phyloP scores from a whole-genome alignment of 2,797 vertebrate genomes.

The Sebastolobus altivelis region DNA sequence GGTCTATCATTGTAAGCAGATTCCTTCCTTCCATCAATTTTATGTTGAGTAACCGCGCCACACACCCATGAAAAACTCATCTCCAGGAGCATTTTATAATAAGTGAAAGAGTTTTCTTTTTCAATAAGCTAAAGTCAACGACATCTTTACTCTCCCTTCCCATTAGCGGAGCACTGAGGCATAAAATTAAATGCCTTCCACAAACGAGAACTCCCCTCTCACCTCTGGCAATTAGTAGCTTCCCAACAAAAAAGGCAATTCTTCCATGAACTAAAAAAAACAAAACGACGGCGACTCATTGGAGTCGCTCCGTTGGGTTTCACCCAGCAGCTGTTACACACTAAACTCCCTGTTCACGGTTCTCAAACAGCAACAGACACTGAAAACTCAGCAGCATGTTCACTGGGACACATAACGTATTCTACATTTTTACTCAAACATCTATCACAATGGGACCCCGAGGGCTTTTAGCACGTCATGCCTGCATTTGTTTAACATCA shows the following conservation, averaged over 20 bases:
- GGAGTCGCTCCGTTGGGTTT: conserved; percentile 11
- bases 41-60: background rate
- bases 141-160: background rate
- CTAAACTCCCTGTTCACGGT: background rate
- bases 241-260: conserved; percentile 45
- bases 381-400: background rate
- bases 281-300: background rate
- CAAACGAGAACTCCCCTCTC: conserved; percentile 44
- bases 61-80: background rate
- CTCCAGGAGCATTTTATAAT: background rate
- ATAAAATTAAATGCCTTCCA: conserved; percentile 54
- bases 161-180: conserved; percentile 50
- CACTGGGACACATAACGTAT: background rate
- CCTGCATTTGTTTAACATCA: background rate
- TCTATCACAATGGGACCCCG: background rate
- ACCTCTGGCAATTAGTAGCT: conserved; percentile 58
- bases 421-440: background rate
- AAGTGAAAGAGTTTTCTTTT: conserved; percentile 10
- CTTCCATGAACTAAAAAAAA: conserved; percentile 4
- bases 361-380: background rate
- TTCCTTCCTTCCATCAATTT: background rate
- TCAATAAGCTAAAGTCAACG: conserved; percentile 29
- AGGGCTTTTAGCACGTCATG: background rate
- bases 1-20: background rate
- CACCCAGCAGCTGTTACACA: conserved; percentile 25